Base-by-base conservation (phyloP, 2,113 vertebrate species). In the Cynopterus brachyotis region DNA sequence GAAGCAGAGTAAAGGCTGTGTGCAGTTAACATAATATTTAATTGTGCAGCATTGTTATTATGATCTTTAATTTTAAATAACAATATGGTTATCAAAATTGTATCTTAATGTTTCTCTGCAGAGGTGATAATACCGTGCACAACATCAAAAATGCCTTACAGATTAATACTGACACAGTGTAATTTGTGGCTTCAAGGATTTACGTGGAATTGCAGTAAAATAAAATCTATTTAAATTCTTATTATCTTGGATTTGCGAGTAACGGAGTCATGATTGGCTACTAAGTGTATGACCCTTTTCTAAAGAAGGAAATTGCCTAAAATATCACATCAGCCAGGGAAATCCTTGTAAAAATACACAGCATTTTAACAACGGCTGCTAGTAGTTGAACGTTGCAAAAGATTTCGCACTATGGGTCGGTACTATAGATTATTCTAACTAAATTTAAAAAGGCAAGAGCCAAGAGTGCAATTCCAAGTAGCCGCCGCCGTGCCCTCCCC, bases 11-110 rank as follows among this genome's bases (percentile, higher is more conserved):
- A 97, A 96, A 98, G 97, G 97, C 97, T 97, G 66, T 60, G 90
- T 86, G 72, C 64, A 95, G 94, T 50, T 83, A 96, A 79, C 81
- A 73, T 70, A 96, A 94, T 96, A 98, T 98, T 98, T 98, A 98
- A 98, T 95, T 98, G 97, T 97, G 95, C 66, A 94, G 91, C 97
- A 97, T 98, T 98, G 98, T 98, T 97, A 98, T 94, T 96, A 95
- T 92, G 95, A 98, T 98, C 97, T 98, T 98, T 98, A 96, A 96
- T 97, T 98, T 98, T 97, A 97, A 98, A 97, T 98, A 98, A 96
- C 94, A 97, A 82, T 20, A 4, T 7, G 87, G 89, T 97, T 98
- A 98, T 98, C 72, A 35, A 95, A 96, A 93, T 96, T 89, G 60
- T 78, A 96, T 97, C 70, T 76, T 1, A 69, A 97, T 86, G 95